These are phyloP conservation scores for Caenorhabditis uteleia DNA, from an alignment of 2,888 invertebrate species.

Conservation along the genomic window DNA sequence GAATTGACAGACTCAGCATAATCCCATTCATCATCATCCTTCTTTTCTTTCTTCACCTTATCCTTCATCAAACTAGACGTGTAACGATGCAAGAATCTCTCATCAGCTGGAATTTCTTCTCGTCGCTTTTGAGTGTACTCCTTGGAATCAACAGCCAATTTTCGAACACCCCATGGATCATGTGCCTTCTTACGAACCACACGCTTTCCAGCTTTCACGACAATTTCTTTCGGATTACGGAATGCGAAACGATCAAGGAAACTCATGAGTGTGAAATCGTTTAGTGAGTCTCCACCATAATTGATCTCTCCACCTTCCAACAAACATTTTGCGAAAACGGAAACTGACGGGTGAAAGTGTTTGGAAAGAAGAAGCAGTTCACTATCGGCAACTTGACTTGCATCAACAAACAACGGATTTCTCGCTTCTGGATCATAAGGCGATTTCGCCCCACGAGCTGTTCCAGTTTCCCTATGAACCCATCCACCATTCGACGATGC, in stretches of 20 bases:
- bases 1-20: conserved; percentile 80
- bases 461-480: conserved; percentile 46
- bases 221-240: conserved; percentile 78
- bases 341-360: conserved; percentile 91
- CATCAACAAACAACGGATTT: conserved; percentile 86
- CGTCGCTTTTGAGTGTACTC: conserved; percentile 58
- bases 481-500: conserved; percentile 41
- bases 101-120: conserved; percentile 84
- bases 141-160: conserved; percentile 53
- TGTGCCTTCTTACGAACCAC: conserved; percentile 46
- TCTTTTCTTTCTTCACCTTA: conserved; percentile 36
- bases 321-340: conserved; percentile 80
- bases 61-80: conserved; percentile 47
- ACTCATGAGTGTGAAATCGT: conserved; percentile 86
- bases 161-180: conserved; percentile 58
- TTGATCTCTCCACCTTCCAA: conserved; percentile 69
- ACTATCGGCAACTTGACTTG: conserved; percentile 77
- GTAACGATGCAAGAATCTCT: conserved; percentile 80
- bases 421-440: conserved; percentile 75
- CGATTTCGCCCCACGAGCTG: conserved; percentile 27
- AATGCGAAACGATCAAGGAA: conserved; percentile 95
- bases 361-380: conserved; percentile 79
- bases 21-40: conserved; percentile 75
- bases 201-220: conserved; percentile 8
- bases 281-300: conserved; percentile 90